phyloP scores from a whole-genome alignment of 2,888 invertebrate genomes.

The Exocentrus adspersus region DNA sequence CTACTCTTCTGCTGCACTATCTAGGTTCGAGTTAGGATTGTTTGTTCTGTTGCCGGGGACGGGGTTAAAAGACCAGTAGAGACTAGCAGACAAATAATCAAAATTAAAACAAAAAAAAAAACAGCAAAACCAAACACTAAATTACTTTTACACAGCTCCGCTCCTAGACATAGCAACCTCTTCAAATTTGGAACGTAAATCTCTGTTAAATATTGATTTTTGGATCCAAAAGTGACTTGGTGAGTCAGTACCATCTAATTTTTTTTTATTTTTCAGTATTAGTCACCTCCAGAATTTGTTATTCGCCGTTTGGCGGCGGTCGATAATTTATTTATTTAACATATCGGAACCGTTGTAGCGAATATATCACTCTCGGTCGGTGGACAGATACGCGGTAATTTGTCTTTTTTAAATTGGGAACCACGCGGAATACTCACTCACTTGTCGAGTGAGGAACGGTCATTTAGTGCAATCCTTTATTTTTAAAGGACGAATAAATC shows the following conservation, averaged over 20 bases:
- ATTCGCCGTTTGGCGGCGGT: not conserved
- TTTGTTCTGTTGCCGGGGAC: not conserved
- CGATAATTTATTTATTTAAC: constrained; percentile 2
- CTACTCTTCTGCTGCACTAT: constrained; percentile 30
- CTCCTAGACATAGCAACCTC: too few species aligned
- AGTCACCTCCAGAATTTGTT: not conserved
- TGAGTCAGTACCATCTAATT: too few species aligned
- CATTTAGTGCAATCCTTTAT: not conserved
- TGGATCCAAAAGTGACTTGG: too few species aligned
- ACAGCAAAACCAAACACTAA: too few species aligned
- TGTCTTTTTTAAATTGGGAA: constrained; percentile 4
- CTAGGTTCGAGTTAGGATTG: not conserved
- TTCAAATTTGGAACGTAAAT: too few species aligned
- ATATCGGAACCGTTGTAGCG: not conserved
- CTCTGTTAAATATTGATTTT: too few species aligned
- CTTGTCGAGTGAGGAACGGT: not conserved
- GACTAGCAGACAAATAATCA: too few species aligned
- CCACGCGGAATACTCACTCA: not conserved
- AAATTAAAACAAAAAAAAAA: too few species aligned
- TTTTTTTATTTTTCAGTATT: not conserved
- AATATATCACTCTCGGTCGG: not conserved
- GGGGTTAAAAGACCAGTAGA: too few species aligned
- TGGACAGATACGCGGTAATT: not conserved
- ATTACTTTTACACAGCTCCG: too few species aligned
- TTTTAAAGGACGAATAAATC: not conserved